Percentiles rank a stretch among this genome's conserved stretches.
Evolutionary conservation across 92 coral and sea anemone genomes (phyloP).

Genomic region (Diadumene lineata): DNA sequence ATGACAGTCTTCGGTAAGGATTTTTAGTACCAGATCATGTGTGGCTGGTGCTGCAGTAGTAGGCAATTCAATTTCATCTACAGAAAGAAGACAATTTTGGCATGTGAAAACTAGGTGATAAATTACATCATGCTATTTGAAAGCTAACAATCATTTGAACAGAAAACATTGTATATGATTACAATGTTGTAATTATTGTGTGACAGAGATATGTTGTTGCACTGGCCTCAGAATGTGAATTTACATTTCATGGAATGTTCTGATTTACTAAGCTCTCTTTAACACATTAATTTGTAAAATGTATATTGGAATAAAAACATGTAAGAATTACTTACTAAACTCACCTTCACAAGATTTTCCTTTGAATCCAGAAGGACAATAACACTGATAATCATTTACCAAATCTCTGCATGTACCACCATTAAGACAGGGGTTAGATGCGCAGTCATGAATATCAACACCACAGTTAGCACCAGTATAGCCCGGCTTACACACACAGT

Average conservation of each 20-base stretch:
- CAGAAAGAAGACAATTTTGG: not conserved
- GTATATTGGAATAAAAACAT: too few species aligned
- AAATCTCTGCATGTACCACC: conserved; percentile 90
- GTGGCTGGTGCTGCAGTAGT: conserved; percentile 39
- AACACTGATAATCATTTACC: conserved; percentile 75
- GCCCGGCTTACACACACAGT: conserved; percentile 84
- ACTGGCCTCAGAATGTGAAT: too few species aligned
- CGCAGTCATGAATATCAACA: conserved; percentile 86
- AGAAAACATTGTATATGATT: too few species aligned
- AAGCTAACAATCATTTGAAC: too few species aligned
- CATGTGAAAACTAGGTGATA: not conserved
- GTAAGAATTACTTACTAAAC: too few species aligned
- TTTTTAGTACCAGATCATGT: conserved; percentile 49
- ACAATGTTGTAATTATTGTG: too few species aligned
- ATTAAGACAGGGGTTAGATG: conserved; percentile 79
- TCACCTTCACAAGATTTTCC: conserved; percentile 91
- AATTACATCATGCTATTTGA: too few species aligned
- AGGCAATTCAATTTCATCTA: conserved; percentile 3
- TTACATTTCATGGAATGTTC: too few species aligned
- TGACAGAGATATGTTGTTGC: too few species aligned
- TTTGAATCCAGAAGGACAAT: conserved; percentile 69
- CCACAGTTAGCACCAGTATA: conserved; percentile 95
- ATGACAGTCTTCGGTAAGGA: conserved; percentile 86
- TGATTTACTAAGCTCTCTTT: too few species aligned
- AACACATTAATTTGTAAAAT: too few species aligned